Percentiles rank a stretch among this genome's conserved stretches.
Evolutionary conservation across 2,797 vertebrate species (phyloP).

Genomic region (Paramormyrops hopkinsi): DNA sequence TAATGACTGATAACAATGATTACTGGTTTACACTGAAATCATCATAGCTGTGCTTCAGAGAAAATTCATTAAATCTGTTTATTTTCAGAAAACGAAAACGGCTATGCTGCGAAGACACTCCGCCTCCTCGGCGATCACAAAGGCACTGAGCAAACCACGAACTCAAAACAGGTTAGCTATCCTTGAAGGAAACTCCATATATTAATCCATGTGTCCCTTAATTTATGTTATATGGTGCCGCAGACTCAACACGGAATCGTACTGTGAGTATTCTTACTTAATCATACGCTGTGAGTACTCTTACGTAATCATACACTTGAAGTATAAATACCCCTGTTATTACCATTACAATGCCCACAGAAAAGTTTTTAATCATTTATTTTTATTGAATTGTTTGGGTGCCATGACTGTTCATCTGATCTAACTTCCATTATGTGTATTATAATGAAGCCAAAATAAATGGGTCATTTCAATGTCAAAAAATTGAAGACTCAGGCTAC

Average conservation of each 20-base stretch:
- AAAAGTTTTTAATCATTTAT: neutral
- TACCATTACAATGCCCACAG: neutral
- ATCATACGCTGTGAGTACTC: neutral
- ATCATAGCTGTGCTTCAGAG: neutral
- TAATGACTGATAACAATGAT: neutral
- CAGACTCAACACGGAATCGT: neutral
- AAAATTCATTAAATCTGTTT: neutral
- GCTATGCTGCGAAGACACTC: slow-evolving; percentile 51
- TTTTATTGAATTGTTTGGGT: neutral
- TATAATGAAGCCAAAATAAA: neutral
- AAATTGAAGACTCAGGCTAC: neutral
- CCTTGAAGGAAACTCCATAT: neutral
- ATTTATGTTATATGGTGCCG: neutral
- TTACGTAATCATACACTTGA: neutral
- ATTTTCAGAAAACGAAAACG: slow-evolving; percentile 61
- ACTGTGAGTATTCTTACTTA: too few species aligned
- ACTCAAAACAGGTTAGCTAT: slow-evolving; percentile 50
- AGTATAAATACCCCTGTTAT: neutral
- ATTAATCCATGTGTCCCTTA: neutral
- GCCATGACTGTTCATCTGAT: neutral
- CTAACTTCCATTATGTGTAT: neutral
- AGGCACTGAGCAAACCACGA: slow-evolving; percentile 53
- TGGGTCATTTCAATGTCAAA: neutral
- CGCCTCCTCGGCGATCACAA: slow-evolving; percentile 49
- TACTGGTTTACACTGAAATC: neutral